Base-by-base conservation (phyloP, 2,113 vertebrate species). In the Bolborhynchus lineola region DNA sequence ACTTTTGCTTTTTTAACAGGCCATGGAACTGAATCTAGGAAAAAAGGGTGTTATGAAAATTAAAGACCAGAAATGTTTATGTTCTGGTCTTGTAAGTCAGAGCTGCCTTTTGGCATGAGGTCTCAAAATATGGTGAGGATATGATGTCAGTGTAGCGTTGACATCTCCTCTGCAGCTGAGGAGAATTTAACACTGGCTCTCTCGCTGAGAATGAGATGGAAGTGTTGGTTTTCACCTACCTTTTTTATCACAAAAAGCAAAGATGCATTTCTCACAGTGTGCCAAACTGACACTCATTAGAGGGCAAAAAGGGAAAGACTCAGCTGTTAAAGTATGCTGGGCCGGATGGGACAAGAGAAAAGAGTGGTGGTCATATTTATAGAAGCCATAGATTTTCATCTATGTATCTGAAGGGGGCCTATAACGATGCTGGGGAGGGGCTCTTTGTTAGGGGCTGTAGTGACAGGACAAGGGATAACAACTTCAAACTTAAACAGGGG, bases 61-160 rank as follows among this genome's bases (percentile, higher is more conserved):
- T 68, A 82, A 80, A 72, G 64, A 95, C 76, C 3, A 88, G 77
- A 95, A 96, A 95, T 90, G 95, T 94, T 95, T 95, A 79, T 79
- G 28, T 89, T 92, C 80, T 92, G 77, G 67, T 86, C 57, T 69
- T 93, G 37, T 94, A 90, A 96, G 62, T 94, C 88, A 94, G 85
- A 88, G 21, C 19, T 96, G 17, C 65, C 35, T 93, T 90, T 87
- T 94, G 95, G 53, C 88, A 84, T 52, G 25, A 88, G 74, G 67
- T 91, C 35, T 84, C n/a, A 76, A 72, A 84, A 74, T 92, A 64
- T 57, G 15, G 33, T 82, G 33, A 12, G 10, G 16, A 11, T 84
- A 79, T 1, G 47, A 46, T 93, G 70, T 39, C 72, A 93, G 8
- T 78, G 25, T 33, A 67, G 77, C 52, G n/a, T n/a, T n/a, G n/a